Conservation (phyloP, 2,113 vertebrate genomes). For the Smithornis capensis region DNA sequence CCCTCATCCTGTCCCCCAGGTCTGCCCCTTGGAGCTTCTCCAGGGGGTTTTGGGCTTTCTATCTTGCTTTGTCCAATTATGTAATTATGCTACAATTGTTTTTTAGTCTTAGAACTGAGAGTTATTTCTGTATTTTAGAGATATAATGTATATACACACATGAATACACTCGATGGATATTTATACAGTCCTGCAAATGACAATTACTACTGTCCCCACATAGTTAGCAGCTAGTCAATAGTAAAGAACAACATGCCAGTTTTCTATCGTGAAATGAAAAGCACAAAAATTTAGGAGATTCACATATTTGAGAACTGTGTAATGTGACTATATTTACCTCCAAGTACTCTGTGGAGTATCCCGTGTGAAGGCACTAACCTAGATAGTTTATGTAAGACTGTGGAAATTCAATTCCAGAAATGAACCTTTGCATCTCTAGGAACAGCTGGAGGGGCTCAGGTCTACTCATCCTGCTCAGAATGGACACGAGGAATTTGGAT, state of each 20-base stretch:
- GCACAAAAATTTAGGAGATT: not conserved
- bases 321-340: not conserved
- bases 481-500: slow-evolving; percentile 52
- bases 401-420: slow-evolving; percentile 31
- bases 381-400: not conserved
- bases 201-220: not conserved
- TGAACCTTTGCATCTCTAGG: not conserved
- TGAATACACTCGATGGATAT: not conserved
- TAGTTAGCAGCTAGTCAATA: not conserved
- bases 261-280: slow-evolving; percentile 25
- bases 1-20: too few species aligned
- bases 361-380: not conserved
- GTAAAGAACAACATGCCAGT: not conserved
- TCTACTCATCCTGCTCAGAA: slow-evolving; percentile 36
- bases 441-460: slow-evolving; percentile 58
- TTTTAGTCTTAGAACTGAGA: not conserved
- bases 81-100: not conserved
- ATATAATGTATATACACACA: not conserved
- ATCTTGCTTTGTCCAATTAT: too few species aligned
- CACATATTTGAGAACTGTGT: not conserved
- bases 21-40: too few species aligned
- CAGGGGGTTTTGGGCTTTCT: too few species aligned
- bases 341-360: not conserved
- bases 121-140: not conserved
- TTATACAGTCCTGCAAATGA: not conserved